A percentile compares a stretch with the other conserved stretches of the same genome.
Evolutionary conservation across 2,888 invertebrate genomes (phyloP).

Genomic region (Allacma fusca): DNA sequence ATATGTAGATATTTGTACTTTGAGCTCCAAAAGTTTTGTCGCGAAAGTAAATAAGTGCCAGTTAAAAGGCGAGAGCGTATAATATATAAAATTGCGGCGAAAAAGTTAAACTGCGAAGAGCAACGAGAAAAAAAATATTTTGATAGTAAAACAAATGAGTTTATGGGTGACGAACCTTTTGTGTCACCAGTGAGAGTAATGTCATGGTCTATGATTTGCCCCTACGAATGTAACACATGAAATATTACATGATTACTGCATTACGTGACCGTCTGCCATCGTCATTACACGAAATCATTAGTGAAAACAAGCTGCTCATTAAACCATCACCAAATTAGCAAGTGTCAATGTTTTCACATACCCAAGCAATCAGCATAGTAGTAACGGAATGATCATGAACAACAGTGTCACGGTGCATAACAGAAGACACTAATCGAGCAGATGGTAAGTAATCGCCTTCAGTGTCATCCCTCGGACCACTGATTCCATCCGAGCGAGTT

Average conservation of each 20-base stretch:
- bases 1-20: neutral
- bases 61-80: too few relatives aligned
- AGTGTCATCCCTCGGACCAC: neutral
- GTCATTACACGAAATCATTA: too few relatives aligned
- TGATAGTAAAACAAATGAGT: neutral
- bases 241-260: too few relatives aligned
- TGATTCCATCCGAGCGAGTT: conserved; percentile 49
- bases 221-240: conserved; percentile 50
- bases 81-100: too few relatives aligned
- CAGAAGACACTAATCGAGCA: conserved; percentile 74
- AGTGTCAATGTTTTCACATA: conserved; percentile 48
- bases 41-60: too few relatives aligned
- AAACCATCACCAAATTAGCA: too few relatives aligned
- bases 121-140: neutral
- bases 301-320: too few relatives aligned
- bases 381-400: conserved; percentile 67
- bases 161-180: conserved; percentile 63
- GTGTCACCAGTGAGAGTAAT: conserved; percentile 66
- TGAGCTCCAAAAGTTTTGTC: too few relatives aligned
- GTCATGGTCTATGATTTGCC: conserved; percentile 67
- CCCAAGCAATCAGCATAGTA: conserved; percentile 64
- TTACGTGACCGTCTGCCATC: too few relatives aligned
- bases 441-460: conserved; percentile 68
- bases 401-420: conserved; percentile 71
- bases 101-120: too few relatives aligned